Evolutionary conservation across 1,140 invertebrate genomes (phyloP).

Genomic region (Cyclina sinensis): DNA sequence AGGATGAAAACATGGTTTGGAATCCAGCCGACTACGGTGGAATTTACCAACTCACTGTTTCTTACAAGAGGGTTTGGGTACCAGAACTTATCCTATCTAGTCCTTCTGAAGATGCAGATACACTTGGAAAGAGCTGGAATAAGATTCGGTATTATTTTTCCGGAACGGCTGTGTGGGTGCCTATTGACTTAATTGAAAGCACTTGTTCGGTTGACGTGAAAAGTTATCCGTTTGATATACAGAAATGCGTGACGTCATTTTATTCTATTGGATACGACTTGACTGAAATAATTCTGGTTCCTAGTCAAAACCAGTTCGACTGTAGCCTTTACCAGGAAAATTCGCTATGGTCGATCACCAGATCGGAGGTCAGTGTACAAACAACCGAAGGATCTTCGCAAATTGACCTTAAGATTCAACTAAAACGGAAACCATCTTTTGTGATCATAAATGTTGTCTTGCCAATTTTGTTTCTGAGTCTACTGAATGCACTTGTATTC

Average conservation of each 20-base stretch:
- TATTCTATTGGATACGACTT: slow-evolving; percentile 8
- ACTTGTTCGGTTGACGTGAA: slow-evolving; percentile 34
- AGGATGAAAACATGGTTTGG: slow-evolving; percentile 38
- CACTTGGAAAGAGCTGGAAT: slow-evolving; percentile 15
- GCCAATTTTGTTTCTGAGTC: slow-evolving; percentile 88
- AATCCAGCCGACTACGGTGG: slow-evolving; percentile 9
- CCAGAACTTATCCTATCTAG: slow-evolving; percentile 38
- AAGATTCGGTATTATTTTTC: neutral
- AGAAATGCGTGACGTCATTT: slow-evolving; percentile 34
- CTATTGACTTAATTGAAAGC: slow-evolving; percentile 22
- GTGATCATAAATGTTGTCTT: slow-evolving; percentile 88
- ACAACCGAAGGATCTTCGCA: neutral
- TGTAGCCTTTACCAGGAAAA: slow-evolving; percentile 4
- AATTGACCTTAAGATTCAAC: neutral
- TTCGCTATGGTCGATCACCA: slow-evolving; percentile 41
- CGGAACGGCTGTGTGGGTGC: neutral
- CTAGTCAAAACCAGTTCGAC: neutral
- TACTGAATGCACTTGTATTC: slow-evolving; percentile 88
- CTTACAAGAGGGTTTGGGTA: slow-evolving; percentile 44
- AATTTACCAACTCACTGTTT: neutral
- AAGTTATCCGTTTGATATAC: slow-evolving; percentile 57
- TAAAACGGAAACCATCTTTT: slow-evolving; percentile 77
- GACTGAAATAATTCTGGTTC: neutral
- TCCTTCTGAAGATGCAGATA: neutral
- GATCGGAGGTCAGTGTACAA: neutral